Percentiles rank a stretch among this genome's conserved stretches.
phyloP scores from a whole-genome alignment of 1,140 invertebrate species.

The Leptinotarsa texana region DNA sequence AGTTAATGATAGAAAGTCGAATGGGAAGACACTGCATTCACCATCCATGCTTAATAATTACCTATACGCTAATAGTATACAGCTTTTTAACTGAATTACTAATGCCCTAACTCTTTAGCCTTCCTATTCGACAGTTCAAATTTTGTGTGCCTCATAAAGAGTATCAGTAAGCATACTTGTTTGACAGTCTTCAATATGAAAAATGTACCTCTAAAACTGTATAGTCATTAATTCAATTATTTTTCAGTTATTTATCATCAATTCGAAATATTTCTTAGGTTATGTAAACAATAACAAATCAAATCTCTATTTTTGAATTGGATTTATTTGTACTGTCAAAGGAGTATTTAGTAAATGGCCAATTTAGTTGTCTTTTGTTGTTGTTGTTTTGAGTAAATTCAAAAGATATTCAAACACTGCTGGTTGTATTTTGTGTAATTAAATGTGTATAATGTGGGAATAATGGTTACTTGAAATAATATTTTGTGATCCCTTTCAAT shows the following conservation, averaged over 20 bases:
- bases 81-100: constrained; percentile 11
- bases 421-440: constrained; percentile 21
- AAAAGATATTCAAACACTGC: constrained; percentile 22
- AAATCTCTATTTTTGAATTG: background rate
- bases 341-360: constrained; percentile 1
- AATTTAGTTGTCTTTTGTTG: constrained; percentile 8
- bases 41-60: background rate
- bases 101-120: constrained; percentile 24
- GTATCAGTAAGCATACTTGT: constrained; percentile 1
- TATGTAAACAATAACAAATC: background rate
- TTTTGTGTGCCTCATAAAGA: constrained; percentile 24
- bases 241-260: background rate
- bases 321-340: constrained; percentile 14
- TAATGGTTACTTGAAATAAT: constrained; percentile 1
- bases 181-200: constrained; percentile 17
- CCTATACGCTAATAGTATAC: constrained; percentile 13
- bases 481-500: background rate
- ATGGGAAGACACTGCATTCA: constrained; percentile 38
- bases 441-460: background rate
- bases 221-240: background rate
- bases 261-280: background rate
- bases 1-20: constrained; percentile 55
- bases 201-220: background rate
- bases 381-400: constrained; percentile 12
- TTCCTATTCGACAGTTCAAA: constrained; percentile 25